phyloP scores from a whole-genome alignment of 1,140 invertebrate species.

The Pseudomyrmex cubaensis region DNA sequence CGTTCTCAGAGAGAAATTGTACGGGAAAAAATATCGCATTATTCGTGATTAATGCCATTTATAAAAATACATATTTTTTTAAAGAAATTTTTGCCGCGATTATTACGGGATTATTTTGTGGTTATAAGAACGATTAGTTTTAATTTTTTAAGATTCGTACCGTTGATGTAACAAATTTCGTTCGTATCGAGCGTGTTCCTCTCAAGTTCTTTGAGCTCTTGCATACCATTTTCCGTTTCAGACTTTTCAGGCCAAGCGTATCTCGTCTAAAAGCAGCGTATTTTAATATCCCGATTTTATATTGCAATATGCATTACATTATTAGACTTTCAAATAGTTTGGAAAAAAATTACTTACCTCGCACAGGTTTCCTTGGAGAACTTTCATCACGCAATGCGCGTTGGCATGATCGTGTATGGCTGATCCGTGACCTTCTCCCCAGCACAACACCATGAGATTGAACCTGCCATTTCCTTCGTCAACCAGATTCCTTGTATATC shows the following conservation, averaged over 20 bases:
- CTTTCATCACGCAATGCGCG: slow-evolving; percentile 99
- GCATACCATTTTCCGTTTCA: slow-evolving; percentile 72
- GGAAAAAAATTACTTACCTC: slow-evolving; percentile 85
- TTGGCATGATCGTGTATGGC: slow-evolving; percentile 98
- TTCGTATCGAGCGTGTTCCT: slow-evolving; percentile 89
- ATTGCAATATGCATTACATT: neutral
- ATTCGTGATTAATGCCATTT: neutral
- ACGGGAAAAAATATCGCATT: neutral
- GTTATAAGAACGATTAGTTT: too few relatives aligned
- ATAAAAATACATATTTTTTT: neutral
- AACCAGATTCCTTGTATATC: slow-evolving; percentile 97
- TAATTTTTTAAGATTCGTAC: slow-evolving; percentile 84
- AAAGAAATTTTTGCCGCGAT: neutral
- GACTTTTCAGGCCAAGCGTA: slow-evolving; percentile 90
- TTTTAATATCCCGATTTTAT: slow-evolving; percentile 14
- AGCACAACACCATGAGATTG: slow-evolving; percentile 98
- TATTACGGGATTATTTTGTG: neutral
- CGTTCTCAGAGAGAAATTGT: neutral
- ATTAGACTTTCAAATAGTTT: neutral
- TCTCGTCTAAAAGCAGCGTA: slow-evolving; percentile 84
- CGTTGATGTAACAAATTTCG: slow-evolving; percentile 98
- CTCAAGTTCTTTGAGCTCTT: slow-evolving; percentile 87
- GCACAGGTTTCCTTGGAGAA: slow-evolving; percentile 89
- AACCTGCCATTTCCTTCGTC: slow-evolving; percentile 98
- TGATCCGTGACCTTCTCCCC: slow-evolving; percentile 97